Conservation (phyloP, 2,797 vertebrate genomes). For the Discoglossus pictus region DNA sequence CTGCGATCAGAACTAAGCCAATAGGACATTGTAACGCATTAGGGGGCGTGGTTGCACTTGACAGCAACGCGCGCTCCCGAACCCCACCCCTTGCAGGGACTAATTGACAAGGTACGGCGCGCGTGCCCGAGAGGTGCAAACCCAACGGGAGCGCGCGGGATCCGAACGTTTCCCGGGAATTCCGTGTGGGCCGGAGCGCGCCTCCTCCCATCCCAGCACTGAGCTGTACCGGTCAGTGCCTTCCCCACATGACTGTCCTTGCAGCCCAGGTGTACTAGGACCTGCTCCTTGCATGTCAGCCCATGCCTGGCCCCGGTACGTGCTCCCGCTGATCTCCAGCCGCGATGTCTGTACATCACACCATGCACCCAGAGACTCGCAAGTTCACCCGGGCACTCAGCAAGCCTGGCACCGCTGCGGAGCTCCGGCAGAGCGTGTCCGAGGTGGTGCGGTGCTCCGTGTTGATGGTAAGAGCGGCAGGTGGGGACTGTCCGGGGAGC, state of each 20-base stretch:
- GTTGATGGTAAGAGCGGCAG: conserved; percentile 76
- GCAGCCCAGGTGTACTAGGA: conserved; percentile 5
- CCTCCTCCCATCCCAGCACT: conserved; percentile 1
- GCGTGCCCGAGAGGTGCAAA: conserved; percentile 26
- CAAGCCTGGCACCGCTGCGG: conserved; percentile 92
- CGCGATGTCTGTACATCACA: conserved; percentile 33
- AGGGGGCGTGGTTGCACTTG: not conserved
- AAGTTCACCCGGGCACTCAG: conserved; percentile 91
- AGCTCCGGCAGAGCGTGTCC: conserved; percentile 92
- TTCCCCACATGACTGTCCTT: conserved; percentile 19
- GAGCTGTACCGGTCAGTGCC: not conserved
- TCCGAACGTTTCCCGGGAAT: conserved; percentile 39
- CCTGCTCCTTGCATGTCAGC: conserved; percentile 9
- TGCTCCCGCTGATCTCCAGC: conserved; percentile 6
- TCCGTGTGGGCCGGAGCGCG: conserved; percentile 32
- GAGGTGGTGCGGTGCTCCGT: conserved; percentile 91
- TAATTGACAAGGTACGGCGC: conserved; percentile 23
- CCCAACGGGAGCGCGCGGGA: conserved; percentile 24
- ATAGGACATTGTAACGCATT: too few species aligned
- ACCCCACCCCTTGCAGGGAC: conserved; percentile 36
- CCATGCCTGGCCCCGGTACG: conserved; percentile 14
- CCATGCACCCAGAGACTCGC: conserved; percentile 78
- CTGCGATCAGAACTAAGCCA: too few species aligned
- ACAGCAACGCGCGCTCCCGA: conserved; percentile 34
- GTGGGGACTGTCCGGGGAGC: not conserved